phyloP scores from a whole-genome alignment of 92 coral and sea anemone species.

The Palythoa grandiflora region DNA sequence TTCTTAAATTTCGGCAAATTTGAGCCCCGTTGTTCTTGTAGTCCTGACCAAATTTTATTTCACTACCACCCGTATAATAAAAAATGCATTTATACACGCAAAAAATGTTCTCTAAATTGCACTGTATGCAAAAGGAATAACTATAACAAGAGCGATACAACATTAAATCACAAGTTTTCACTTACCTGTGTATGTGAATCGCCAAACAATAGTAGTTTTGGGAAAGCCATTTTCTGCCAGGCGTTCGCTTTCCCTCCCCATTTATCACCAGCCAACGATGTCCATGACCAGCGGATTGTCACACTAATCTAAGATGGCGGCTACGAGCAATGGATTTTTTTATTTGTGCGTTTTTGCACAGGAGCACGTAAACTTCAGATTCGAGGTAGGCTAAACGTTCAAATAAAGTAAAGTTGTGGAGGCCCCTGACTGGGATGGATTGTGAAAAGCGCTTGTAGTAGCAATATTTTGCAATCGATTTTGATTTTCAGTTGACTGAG shows the following conservation, averaged over 20 bases:
- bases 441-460: too few species aligned
- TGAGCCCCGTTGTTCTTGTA: too few species aligned
- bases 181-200: slow-evolving; percentile 24
- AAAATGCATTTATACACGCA: too few species aligned
- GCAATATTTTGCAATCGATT: too few species aligned
- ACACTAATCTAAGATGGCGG: slow-evolving; percentile 31
- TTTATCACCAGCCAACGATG: too few species aligned
- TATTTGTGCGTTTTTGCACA: slow-evolving; percentile 41
- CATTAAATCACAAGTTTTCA: neutral
- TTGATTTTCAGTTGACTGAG: too few species aligned
- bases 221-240: neutral
- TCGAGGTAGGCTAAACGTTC: slow-evolving; percentile 8
- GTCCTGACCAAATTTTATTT: too few species aligned
- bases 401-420: neutral
- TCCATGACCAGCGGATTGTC: too few species aligned
- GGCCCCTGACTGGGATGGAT: neutral
- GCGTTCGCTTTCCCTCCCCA: neutral
- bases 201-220: slow-evolving; percentile 10
- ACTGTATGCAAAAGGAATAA: too few species aligned
- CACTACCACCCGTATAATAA: too few species aligned
- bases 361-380: slow-evolving; percentile 32
- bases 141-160: neutral
- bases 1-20: too few species aligned
- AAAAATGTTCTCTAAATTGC: too few species aligned
- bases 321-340: neutral